Conservation (phyloP, 2,797 vertebrate genomes). For the Poecilia picta region DNA sequence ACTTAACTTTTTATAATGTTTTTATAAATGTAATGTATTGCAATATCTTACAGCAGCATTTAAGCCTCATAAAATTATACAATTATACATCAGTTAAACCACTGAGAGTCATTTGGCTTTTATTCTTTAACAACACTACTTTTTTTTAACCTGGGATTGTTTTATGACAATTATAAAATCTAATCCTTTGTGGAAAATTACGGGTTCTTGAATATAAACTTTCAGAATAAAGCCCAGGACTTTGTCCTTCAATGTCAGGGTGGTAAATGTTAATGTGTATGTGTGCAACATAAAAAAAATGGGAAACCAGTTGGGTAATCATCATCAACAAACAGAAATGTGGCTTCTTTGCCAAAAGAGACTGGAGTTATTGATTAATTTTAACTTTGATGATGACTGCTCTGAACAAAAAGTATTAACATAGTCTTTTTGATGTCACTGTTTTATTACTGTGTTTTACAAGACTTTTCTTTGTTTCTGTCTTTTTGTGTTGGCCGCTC, state of each 20-base stretch:
- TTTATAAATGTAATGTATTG: neutral
- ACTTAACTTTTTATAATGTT: neutral
- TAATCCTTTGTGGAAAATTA: neutral
- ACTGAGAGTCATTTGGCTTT: neutral
- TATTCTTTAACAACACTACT: neutral
- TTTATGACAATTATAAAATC: slow-evolving; percentile 2
- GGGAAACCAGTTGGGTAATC: neutral
- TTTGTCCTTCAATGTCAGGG: slow-evolving; percentile 11
- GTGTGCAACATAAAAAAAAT: neutral
- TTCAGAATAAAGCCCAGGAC: neutral
- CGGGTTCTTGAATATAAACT: neutral
- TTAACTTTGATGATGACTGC: neutral
- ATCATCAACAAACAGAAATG: neutral
- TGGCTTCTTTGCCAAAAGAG: neutral
- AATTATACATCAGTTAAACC: neutral
- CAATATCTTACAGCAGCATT: too few relatives aligned
- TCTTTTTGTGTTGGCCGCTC: slow-evolving; percentile 24
- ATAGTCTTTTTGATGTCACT: neutral
- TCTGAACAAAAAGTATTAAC: neutral
- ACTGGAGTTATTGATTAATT: neutral
- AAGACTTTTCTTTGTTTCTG: neutral
- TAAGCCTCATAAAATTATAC: neutral
- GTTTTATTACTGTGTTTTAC: neutral
- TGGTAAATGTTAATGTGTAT: slow-evolving; percentile 32
- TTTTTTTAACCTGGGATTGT: too few relatives aligned